Evolutionary conservation across 2,888 invertebrate species (phyloP), one percentile per base, ranked within the genome.

Genomic region (Agrotis ipsilon): DNA sequence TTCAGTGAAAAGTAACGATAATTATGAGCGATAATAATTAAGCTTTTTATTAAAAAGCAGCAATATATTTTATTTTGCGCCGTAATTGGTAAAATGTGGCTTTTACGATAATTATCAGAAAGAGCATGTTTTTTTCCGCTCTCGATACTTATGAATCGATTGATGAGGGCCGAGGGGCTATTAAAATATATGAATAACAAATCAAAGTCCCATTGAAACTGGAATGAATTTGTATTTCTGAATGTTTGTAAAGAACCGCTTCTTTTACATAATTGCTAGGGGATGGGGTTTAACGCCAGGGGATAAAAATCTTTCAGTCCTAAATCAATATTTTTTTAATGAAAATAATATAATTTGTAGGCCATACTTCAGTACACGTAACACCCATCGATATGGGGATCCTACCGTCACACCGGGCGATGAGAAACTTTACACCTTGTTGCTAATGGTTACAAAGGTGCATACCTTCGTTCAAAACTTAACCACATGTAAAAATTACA

Each of bases 161-260:
- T 60, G 46, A 57, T 46, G 45, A 32, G 52, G 51, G 43, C 58
- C 39, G 66, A 68, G 67, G 14, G 73, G 64, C 55, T 68, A 82
- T 79, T 78, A 72, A 78, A 82, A 68, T 78, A 64, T 72, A 72
- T 72, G 79, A 78, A 81, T 78, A 61, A 68, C 72, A 81, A 78
- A 78, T 79, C 67, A 78, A 65, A 62, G 51, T 52, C 57, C 73
- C 27, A 72, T 82, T 79, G 72, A 72, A 68, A 54, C 45, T 14
- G 43, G n/a, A 58, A 61, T 54, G 16, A 67, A 65, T 39, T 58
- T 49, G 39, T 72, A 58, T 78, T 77, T 55, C 48, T 27, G 43
- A 62, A 64, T 58, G 55, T 58, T 68, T 63, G 69, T 58, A 49
- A 46, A 69, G 64, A 65, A 69, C 61, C 39, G 64, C 39, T 75